Conservation (phyloP, 1,140 invertebrate genomes). For the Helicoverpa armigera region DNA sequence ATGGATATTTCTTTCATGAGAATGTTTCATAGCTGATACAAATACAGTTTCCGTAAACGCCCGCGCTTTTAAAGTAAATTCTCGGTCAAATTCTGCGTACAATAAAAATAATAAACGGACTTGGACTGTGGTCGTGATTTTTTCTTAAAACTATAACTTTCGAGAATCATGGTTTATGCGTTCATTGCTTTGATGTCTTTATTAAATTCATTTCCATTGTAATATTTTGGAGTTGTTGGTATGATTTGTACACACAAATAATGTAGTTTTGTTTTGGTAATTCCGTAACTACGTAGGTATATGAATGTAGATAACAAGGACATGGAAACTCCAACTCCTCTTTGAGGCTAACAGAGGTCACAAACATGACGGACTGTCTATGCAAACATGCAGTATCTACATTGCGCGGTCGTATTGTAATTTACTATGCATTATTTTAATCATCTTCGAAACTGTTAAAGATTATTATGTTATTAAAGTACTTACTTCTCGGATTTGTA, state of each 20-base stretch:
- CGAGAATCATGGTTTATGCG: constrained; percentile 13
- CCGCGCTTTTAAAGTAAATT: constrained; percentile 44
- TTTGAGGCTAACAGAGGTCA: too few relatives aligned
- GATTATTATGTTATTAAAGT: too few relatives aligned
- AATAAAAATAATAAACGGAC: constrained; percentile 46
- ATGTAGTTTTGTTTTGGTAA: too few relatives aligned
- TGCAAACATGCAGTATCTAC: too few relatives aligned
- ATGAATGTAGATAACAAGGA: too few relatives aligned
- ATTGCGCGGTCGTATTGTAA: too few relatives aligned
- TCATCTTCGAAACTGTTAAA: too few relatives aligned
- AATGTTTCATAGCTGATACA: constrained; percentile 35
- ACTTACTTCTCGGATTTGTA: too few relatives aligned
- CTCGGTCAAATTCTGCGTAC: constrained; percentile 37
- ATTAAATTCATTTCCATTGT: not conserved
- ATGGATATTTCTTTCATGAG: constrained; percentile 22
- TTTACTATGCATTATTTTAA: too few relatives aligned
- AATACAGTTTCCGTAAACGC: constrained; percentile 37
- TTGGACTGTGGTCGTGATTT: constrained; percentile 19
- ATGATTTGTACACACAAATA: not conserved
- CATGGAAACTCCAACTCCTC: too few relatives aligned
- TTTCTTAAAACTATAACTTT: constrained; percentile 26
- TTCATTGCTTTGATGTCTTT: constrained; percentile 8
- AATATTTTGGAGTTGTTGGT: not conserved
- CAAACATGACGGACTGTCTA: too few relatives aligned
- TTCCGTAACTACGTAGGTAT: too few relatives aligned